Conservation (phyloP, 2,113 vertebrate species). For the Forbesichthys papilliferus region DNA sequence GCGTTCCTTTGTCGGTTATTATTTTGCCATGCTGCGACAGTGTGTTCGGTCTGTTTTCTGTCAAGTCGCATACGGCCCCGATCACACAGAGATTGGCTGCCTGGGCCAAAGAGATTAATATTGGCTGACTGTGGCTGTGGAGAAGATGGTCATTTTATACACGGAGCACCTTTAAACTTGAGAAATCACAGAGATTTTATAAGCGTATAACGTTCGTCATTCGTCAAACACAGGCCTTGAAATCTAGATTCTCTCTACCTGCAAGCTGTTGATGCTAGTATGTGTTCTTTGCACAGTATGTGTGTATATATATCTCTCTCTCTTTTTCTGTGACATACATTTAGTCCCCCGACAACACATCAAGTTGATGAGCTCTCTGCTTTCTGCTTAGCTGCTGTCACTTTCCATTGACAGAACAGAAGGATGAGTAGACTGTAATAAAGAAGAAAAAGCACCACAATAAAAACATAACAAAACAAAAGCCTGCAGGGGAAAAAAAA, state of each 20-base stretch:
- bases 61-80: too few species aligned
- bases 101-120: too few species aligned
- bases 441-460: background rate
- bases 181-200: too few species aligned
- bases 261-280: conserved; percentile 18
- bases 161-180: too few species aligned
- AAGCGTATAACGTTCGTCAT: background rate
- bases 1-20: too few species aligned
- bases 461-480: background rate
- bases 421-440: conserved; percentile 30
- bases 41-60: too few species aligned
- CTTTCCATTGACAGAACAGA: conserved; percentile 24
- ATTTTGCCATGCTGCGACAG: too few species aligned
- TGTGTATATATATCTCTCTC: background rate
- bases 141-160: too few species aligned
- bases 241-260: background rate
- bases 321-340: conserved; percentile 4
- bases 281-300: background rate
- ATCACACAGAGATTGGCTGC: too few species aligned
- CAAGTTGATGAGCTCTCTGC: conserved; percentile 23
- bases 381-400: conserved; percentile 46
- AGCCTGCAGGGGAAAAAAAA: conserved; percentile 7
- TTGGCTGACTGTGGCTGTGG: too few species aligned
- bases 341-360: conserved; percentile 29
- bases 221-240: background rate